Percentiles rank a stretch among this genome's conserved stretches.
phyloP scores from a whole-genome alignment of 2,797 vertebrate genomes.

The Melanotaenia pygmaea region DNA sequence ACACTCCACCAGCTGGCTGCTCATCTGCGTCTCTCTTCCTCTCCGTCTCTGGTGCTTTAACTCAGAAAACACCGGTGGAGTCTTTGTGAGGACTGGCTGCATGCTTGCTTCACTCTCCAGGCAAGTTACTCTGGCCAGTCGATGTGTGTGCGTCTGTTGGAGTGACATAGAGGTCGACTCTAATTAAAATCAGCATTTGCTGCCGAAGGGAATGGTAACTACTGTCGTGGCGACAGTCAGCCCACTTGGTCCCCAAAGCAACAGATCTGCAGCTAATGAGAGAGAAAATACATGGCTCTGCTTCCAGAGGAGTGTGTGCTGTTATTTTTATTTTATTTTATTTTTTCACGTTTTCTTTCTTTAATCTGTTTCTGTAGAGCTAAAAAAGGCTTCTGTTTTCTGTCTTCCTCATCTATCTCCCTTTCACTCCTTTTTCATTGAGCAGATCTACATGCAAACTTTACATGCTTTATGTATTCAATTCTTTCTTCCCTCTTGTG shows the following conservation, averaged over 20 bases:
- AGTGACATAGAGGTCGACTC: conserved; percentile 70
- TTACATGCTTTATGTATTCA: conserved; percentile 37
- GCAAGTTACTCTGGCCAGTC: conserved; percentile 43
- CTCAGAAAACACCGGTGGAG: conserved; percentile 26
- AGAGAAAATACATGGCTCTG: conserved; percentile 47
- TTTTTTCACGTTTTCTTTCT: conserved; percentile 26
- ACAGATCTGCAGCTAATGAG: conserved; percentile 72
- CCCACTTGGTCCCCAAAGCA: conserved; percentile 64
- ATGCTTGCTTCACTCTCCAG: conserved; percentile 21
- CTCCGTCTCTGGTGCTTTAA: conserved; percentile 34
- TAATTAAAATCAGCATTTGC: conserved; percentile 77
- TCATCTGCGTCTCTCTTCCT: conserved; percentile 50
- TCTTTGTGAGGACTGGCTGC: conserved; percentile 26
- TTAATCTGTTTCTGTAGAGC: conserved; percentile 42
- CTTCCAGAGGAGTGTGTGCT: conserved; percentile 42
- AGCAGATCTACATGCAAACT: conserved; percentile 29
- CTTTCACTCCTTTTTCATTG: conserved; percentile 39
- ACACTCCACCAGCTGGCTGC: conserved; percentile 63
- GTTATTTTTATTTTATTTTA: conserved; percentile 23
- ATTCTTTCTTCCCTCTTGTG: conserved; percentile 20
- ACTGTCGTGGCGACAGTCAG: conserved; percentile 54
- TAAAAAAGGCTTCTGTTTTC: conserved; percentile 45
- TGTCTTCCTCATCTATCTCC: conserved; percentile 18
- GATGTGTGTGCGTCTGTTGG: conserved; percentile 35
- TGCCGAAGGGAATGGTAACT: conserved; percentile 62